phyloP scores from a whole-genome alignment of 2,113 vertebrate species.

The Alligator mississippiensis region DNA sequence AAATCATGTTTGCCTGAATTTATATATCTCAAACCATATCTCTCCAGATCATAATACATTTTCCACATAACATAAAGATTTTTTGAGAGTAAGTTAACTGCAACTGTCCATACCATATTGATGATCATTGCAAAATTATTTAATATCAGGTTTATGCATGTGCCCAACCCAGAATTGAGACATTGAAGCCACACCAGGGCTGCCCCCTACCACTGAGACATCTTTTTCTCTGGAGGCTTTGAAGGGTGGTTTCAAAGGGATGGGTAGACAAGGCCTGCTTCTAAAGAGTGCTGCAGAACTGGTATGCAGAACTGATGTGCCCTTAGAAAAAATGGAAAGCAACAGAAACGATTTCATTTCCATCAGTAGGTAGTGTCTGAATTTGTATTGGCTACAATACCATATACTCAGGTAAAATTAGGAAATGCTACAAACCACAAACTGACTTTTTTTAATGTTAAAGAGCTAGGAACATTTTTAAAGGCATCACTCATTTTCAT shows the following conservation, averaged over 20 bases:
- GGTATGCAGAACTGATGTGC: no score
- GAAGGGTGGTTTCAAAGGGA: no score
- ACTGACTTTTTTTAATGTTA: background rate
- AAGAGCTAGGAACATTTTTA: background rate
- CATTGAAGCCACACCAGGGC: no score
- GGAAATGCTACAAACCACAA: background rate
- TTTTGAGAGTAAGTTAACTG: background rate
- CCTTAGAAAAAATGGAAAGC: background rate
- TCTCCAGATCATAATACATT: background rate
- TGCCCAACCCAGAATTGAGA: no score
- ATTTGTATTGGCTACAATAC: background rate
- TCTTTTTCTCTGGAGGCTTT: no score
- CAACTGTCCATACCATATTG: background rate
- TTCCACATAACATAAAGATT: background rate
- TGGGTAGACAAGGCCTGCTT: no score
- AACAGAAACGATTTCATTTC: background rate
- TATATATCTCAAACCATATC: background rate
- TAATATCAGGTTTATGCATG: background rate
- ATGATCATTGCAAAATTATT: background rate
- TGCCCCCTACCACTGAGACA: no score
- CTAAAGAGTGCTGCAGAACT: no score
- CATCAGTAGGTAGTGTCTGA: background rate
- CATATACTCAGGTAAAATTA: background rate
- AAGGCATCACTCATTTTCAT: background rate
- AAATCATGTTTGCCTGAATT: background rate